Evolutionary conservation across 2,113 vertebrate species (phyloP).

Genomic region (Ascaphus truei): DNA sequence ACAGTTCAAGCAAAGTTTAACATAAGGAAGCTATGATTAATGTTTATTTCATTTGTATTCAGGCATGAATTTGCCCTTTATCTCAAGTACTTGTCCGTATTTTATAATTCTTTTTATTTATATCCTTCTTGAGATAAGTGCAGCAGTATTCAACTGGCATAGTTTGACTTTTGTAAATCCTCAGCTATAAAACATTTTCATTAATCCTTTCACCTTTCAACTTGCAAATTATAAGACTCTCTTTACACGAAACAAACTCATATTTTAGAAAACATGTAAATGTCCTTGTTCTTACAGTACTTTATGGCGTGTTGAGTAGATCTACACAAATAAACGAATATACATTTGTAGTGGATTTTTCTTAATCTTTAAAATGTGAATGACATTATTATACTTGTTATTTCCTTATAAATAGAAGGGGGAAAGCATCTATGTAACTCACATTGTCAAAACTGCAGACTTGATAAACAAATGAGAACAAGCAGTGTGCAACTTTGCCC

Average conservation of each 20-base stretch:
- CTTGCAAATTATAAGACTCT: conserved; percentile 7
- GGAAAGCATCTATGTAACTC: too few species aligned
- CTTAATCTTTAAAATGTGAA: too few species aligned
- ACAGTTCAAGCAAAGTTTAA: conserved; percentile 12
- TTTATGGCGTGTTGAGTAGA: conserved; percentile 15
- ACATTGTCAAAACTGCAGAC: too few species aligned
- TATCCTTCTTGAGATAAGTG: conserved; percentile 3
- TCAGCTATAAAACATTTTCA: conserved; percentile 18
- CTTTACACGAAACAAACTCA: conserved; percentile 8
- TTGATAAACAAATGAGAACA: too few species aligned
- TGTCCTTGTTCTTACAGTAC: not conserved
- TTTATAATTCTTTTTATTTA: conserved; percentile 30
- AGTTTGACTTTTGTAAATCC: conserved; percentile 9
- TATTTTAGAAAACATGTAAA: conserved; percentile 3
- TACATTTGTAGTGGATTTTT: too few species aligned
- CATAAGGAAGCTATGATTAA: conserved; percentile 11
- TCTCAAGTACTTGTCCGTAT: conserved; percentile 16
- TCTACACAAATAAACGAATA: too few species aligned
- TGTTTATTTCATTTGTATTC: conserved; percentile 33
- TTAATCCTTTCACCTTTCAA: conserved; percentile 30
- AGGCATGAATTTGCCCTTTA: conserved; percentile 21
- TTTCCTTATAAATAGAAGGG: too few species aligned
- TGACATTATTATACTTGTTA: too few species aligned
- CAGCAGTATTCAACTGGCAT: conserved; percentile 3
- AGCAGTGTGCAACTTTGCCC: too few species aligned